Base-by-base conservation (phyloP, 2,113 vertebrate species). In the Syngnathus floridae region DNA sequence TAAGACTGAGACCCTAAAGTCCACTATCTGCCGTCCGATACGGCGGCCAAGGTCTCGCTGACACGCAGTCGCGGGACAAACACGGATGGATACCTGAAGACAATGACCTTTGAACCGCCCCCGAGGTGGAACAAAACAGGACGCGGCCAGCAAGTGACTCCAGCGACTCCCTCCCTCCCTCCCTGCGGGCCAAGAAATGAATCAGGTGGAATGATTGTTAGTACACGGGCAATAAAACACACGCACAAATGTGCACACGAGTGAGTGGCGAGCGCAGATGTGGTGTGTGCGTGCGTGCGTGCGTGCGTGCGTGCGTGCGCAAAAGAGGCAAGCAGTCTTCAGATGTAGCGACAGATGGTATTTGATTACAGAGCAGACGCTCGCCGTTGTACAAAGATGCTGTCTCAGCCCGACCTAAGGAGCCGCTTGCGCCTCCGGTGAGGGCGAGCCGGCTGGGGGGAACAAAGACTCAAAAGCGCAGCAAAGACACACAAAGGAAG, bases 311-410 rank as follows among this genome's bases (percentile, higher is more conserved):
- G 79, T 65, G 35, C 41, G 70, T 52, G 74, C 62, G 74, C 61
- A 65, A 8, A 35, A 1, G 17, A 40, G 57, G n/a, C 14, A 40
- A 40, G 72, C 82, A 85, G 94, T 93, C 95, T 96, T 98, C 95
- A 98, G 95, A 95, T 97, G 95, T 94, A 97, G 94, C 92, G 95
- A 97, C 95, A 98, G 95, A 98, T 98, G 95, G 95, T 96, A 94
- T 97, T 97, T 97, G 95, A 97, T 96, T 96, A 95, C 93, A 92
- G 93, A 98, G 94, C 95, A 98, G 95, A 97, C 95, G 95, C 94
- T 95, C 93, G 91, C 93, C 94, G 95, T 95, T 96, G 95, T 94
- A 95, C 94, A 97, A 95, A 95, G 95, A 96, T 95, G 95, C 94
- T 91, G 93, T 91, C 93, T 92, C 94, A 95, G 94, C 95, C 93